Conservation (phyloP, 2,797 vertebrate genomes). For the Periophthalmus magnuspinnatus region DNA sequence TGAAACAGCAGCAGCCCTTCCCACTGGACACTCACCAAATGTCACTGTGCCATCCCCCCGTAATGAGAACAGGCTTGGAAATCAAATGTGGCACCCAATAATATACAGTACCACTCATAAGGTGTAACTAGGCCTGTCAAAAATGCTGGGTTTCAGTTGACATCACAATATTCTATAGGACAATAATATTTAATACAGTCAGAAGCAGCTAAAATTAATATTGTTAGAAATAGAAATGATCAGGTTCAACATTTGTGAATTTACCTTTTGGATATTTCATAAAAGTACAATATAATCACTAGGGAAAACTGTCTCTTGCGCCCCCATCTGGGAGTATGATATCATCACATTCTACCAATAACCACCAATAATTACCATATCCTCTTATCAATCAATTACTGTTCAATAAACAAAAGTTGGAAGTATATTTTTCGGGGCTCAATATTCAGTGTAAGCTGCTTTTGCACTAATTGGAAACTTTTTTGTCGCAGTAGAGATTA, state of each 20-base stretch:
- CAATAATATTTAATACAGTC: no score
- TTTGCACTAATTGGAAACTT: neutral
- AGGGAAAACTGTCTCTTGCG: no score
- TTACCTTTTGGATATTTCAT: no score
- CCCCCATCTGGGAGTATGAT: no score
- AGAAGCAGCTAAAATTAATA: no score
- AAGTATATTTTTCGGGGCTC: neutral
- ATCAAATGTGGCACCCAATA: slow-evolving; percentile 2
- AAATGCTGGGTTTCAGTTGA: no score
- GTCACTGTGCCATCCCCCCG: neutral
- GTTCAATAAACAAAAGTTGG: neutral
- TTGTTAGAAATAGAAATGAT: no score
- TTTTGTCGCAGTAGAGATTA: no score
- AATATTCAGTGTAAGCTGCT: neutral
- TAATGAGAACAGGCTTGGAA: neutral
- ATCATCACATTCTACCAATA: no score
- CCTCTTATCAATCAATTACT: neutral
- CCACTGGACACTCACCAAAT: slow-evolving; percentile 13
- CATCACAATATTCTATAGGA: no score
- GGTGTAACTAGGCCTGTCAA: neutral
- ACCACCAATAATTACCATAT: neutral
- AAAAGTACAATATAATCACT: no score
- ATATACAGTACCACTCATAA: neutral
- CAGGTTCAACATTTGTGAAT: no score
- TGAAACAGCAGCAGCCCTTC: slow-evolving; percentile 1